phyloP scores from a whole-genome alignment of 2,113 vertebrate species.

The Motacilla alba region DNA sequence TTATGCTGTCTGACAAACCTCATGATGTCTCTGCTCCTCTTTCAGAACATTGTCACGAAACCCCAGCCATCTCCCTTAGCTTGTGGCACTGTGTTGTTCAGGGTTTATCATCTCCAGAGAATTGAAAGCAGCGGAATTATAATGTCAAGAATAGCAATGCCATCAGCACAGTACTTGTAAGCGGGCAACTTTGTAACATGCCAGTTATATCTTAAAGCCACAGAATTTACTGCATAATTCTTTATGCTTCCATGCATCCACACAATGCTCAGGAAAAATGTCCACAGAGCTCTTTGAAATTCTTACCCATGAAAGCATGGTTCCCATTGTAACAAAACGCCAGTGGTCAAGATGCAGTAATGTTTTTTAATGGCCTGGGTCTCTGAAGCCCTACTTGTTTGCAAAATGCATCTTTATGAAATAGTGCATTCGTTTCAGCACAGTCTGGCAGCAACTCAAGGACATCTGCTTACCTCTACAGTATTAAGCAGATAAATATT shows the following conservation, averaged over 20 bases:
- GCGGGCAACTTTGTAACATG: neutral
- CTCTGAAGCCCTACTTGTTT: slow-evolving; percentile 17
- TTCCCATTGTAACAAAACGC: slow-evolving; percentile 24
- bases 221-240: slow-evolving; percentile 21
- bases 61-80: neutral
- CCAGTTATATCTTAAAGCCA: neutral
- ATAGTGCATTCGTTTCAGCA: slow-evolving; percentile 21
- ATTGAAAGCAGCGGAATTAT: neutral
- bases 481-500: slow-evolving; percentile 52
- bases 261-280: slow-evolving; percentile 32
- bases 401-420: slow-evolving; percentile 53
- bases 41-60: neutral
- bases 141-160: neutral
- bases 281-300: neutral
- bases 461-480: slow-evolving; percentile 48
- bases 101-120: neutral
- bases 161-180: neutral
- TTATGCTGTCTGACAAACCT: neutral
- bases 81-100: neutral
- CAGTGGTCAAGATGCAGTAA: slow-evolving; percentile 6
- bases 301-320: neutral
- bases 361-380: slow-evolving; percentile 39
- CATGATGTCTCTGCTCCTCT: neutral
- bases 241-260: neutral
- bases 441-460: slow-evolving; percentile 40